These are phyloP conservation scores for Tetramorium simillimum DNA, from an alignment of 1,140 invertebrate species.

Conservation along the genomic window DNA sequence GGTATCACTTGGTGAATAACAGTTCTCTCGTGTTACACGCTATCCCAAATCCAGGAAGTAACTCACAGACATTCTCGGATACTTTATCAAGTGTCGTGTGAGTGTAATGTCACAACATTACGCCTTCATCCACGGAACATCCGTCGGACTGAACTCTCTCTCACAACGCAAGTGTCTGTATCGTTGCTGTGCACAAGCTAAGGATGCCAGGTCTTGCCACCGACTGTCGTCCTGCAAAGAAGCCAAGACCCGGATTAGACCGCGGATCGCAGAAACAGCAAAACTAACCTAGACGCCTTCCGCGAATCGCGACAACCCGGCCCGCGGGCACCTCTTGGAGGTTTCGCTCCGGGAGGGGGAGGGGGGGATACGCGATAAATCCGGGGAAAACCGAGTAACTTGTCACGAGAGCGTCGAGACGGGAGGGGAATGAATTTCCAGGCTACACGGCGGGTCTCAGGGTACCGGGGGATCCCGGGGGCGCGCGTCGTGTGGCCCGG, in stretches of 20 bases:
- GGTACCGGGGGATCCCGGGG: not conserved
- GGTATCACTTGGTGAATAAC: constrained; percentile 26
- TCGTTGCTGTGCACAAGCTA: constrained; percentile 17
- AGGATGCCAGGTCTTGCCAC: not conserved
- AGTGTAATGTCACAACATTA: constrained; percentile 54
- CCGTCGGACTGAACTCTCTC: not conserved
- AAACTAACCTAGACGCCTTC: not conserved
- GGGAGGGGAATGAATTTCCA: not conserved
- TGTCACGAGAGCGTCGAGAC: not conserved
- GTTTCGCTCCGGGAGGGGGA: too few species aligned
- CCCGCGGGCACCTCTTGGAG: not conserved
- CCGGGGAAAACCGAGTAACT: not conserved
- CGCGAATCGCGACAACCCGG: not conserved
- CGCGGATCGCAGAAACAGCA: not conserved
- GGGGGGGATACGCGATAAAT: not conserved
- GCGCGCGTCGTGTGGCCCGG: not conserved
- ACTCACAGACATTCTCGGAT: constrained; percentile 79
- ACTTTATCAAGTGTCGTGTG: constrained; percentile 11
- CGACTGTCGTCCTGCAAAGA: constrained; percentile 62
- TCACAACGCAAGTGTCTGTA: not conserved
- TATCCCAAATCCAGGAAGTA: constrained; percentile 84
- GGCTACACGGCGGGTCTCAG: not conserved
- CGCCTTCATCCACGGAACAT: not conserved
- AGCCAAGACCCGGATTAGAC: constrained; percentile 46
- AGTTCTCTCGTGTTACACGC: constrained; percentile 28